Conservation (phyloP, 2,113 vertebrate species). For the Phasianus colchicus region DNA sequence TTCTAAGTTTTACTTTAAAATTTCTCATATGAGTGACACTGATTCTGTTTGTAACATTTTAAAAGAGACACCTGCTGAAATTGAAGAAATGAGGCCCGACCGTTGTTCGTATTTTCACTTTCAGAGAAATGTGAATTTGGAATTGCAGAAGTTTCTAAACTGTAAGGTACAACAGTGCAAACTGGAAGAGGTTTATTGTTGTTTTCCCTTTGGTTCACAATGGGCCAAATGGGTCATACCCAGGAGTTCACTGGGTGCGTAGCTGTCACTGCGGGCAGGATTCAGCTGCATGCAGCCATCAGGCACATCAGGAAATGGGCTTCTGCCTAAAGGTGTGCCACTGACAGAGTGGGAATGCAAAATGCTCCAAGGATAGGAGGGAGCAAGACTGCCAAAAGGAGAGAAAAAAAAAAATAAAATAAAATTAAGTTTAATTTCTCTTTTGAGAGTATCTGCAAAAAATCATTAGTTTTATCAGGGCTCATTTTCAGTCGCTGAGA, state of each 20-base stretch:
- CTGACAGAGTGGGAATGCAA: background rate
- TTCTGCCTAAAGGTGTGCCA: background rate
- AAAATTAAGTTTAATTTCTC: background rate
- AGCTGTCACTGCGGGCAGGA: background rate
- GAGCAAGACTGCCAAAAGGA: background rate
- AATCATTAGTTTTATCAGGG: background rate
- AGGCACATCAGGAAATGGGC: background rate
- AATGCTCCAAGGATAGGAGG: background rate
- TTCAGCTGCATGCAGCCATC: background rate
- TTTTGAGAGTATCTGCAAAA: background rate
- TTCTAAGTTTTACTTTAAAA: conserved; percentile 57
- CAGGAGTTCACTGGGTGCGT: rapidly evolving
- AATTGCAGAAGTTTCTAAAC: conserved; percentile 32
- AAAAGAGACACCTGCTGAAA: conserved; percentile 3
- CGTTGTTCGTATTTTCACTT: conserved; percentile 26
- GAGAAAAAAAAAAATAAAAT: background rate
- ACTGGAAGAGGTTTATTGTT: background rate
- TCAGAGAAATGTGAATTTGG: background rate
- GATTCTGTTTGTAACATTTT: background rate
- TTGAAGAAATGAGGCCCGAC: conserved; percentile 50
- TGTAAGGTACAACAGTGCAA: background rate
- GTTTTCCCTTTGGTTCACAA: background rate
- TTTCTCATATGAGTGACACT: conserved; percentile 17
- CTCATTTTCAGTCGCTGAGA: background rate
- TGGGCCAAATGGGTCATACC: background rate